Evolutionary conservation across 1,140 invertebrate species (phyloP), one percentile per base, ranked within the genome.

Genomic region (Tachypleus tridentatus): DNA sequence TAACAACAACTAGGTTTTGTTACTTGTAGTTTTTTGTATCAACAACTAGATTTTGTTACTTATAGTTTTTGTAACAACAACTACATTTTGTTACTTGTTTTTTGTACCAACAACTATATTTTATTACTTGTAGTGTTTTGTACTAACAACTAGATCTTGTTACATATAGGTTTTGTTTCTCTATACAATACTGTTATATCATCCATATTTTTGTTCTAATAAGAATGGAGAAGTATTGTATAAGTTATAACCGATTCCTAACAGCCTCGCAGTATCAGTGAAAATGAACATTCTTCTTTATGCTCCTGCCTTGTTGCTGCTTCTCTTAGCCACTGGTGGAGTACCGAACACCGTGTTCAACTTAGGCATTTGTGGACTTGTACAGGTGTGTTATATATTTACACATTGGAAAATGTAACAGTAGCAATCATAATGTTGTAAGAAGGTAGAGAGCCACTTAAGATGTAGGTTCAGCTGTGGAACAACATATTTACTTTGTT

Each of bases 221-320:
- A 29, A 29, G 29, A 29, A 29, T 29, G 2, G 0, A 29, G 29
- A 29, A 29, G 29, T 29, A 29, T 29, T 29, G 29, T 29, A 29
- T 29, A 29, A 29, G 29, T 29, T 29, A 29, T 29, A 29, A 29
- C 29, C 29, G 29, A 29, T 67, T 67, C n/a, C 53, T 74, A 79
- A 60, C 71, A 98, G 95, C 76, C 76, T 97, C 29, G 96, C 89
- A 29, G 95, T 99, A 3, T 96, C 93, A 1, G 81, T 99, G 0
- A 99, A 99, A 81, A 99, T 99, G 97, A 99, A 99, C 75, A 87
- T 99, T 70, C 76, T 99, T 9, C 77, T 99, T 5, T 99, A 91
- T 82, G 85, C 95, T 2, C 97, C 97, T 4, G 94, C 87, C 29
- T 77, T 98, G 11, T 79, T 99, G 7, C 78, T 96, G 61, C 84